Percentiles rank a stretch among this genome's conserved stretches.
Evolutionary conservation across 23 tunicate species (phyloP).

Genomic region (Styela clava): DNA sequence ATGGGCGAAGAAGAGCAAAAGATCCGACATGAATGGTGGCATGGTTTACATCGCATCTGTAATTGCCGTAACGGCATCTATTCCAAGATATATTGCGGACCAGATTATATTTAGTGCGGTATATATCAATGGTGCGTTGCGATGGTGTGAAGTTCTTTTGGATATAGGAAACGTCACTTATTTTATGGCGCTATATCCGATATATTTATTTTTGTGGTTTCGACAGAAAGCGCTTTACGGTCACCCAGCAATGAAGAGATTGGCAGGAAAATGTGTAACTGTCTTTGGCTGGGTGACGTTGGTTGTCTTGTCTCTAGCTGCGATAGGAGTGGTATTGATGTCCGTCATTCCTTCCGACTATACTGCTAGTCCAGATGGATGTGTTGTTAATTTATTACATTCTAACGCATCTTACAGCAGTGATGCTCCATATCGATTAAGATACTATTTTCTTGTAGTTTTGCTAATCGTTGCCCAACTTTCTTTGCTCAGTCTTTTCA

Average conservation of each 20-base stretch:
- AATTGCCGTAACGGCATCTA: slow-evolving; percentile 20
- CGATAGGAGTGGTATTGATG: slow-evolving; percentile 33
- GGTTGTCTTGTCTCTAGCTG: slow-evolving; percentile 10
- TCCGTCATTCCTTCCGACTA: slow-evolving; percentile 40
- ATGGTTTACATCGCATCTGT: slow-evolving; percentile 39
- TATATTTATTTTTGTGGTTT: slow-evolving; percentile 53
- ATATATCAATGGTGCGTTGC: not conserved
- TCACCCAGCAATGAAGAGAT: slow-evolving; percentile 37
- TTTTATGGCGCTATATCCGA: slow-evolving; percentile 12
- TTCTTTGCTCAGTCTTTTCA: slow-evolving; percentile 40
- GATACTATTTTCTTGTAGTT: slow-evolving; percentile 18
- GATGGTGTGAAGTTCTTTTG: slow-evolving; percentile 38
- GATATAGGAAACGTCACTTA: slow-evolving; percentile 35
- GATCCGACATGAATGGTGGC: slow-evolving; percentile 26
- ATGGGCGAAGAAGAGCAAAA: slow-evolving; percentile 20
- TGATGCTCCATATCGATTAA: not conserved
- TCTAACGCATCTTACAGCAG: not conserved
- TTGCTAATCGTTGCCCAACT: slow-evolving; percentile 47
- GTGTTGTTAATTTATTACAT: slow-evolving; percentile 14
- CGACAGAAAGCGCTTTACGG: slow-evolving; percentile 47
- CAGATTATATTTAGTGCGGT: slow-evolving; percentile 30
- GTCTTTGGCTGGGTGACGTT: slow-evolving; percentile 28
- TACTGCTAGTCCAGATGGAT: slow-evolving; percentile 28
- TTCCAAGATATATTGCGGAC: slow-evolving; percentile 27
- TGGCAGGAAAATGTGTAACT: slow-evolving; percentile 3